Evolutionary conservation across 35 echinoderm and acorn worm genomes (phyloP), one percentile per base, ranked within the genome.

Genomic region (Apostichopus parvimensis): DNA sequence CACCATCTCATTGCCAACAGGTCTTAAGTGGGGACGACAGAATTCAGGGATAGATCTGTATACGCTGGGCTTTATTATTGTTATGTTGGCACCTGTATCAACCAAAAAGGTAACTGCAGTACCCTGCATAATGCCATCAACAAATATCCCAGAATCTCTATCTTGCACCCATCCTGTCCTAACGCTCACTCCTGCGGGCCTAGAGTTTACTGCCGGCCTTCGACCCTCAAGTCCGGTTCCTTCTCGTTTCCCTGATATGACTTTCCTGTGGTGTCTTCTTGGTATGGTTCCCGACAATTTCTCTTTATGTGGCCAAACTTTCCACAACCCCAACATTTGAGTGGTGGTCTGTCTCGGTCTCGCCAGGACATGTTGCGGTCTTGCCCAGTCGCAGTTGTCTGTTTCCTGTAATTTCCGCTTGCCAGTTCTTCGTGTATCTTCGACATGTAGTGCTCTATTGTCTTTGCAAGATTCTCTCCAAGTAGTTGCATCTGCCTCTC

Each of bases 171-270:
- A 73, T 18, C 17, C 68, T 73, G 68, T 73, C 68, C 68, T 73
- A 9, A 18, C 68, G 68, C 68, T 73, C 14, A 73, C 25, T 11
- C 5, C 11, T 5, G 14, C 55, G 23, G 45, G 18, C 56, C 0
- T 21, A 12, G 45, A 22, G 11, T 13, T 59, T 10, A 65, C 54
- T 61, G 0, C 20, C 87, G 93, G 58, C 5, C 65, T 82, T 81
- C 62, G 93, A 24, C 77, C 93, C 78, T 70, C 61, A 79, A 83
- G 87, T 22, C 66, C 93, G 87, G 87, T 71, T 61, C 45, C 52
- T 34, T 57, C 14, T 72, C 22, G 93, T 94, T 94, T 94, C 65
- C 93, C 93, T 59, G 58, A 14, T 58, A n/a, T 59, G 17, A 5
- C 14, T 7, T 23, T 28, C 24, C 86, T 45, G 60, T 34, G 22